Evolutionary conservation across 2,113 vertebrate genomes (phyloP), one percentile per base, ranked within the genome.

Genomic region (Catharus fuscescens): DNA sequence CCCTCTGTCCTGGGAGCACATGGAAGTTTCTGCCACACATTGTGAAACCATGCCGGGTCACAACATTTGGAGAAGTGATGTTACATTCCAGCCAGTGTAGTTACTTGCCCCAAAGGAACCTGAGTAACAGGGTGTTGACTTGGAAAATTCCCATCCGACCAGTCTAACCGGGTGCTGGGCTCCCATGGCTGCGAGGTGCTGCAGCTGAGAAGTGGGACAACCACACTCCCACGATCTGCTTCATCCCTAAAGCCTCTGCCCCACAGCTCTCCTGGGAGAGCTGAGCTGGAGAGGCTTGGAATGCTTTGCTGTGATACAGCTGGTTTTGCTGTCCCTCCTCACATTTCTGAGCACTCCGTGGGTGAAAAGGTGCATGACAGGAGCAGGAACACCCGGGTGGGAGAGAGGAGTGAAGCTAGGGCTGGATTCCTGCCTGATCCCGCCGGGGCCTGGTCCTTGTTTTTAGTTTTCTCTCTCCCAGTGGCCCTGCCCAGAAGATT

Each of bases 331-430:
- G 53, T 6, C 31, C 7, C 14, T 44, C 29, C 32, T 59, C 0
- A 0, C 10, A 1, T 60, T 81, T 54, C 86, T 16, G 44, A 80
- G 70, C 1, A 0, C 26, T 44, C 36, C 0, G 0, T 1, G 2
- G 31, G 36, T 70, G 42, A 44, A 50, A 88, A 67, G 28, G 45
- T 44, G 24, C 0, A 0, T 4, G 21, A 32, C 66, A 64, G 79
- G 36, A 84, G 14, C 54, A 38, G 52, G 47, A 77, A 9, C 40
- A 18, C 7, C 26, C 0, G 0, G 10, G 25, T 72, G 64, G 12
- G 38, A 82, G 54, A 57, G 25, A 80, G 54, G 64, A 88, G 36
- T 0, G 1, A 61, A 83, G 56, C 67, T 32, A 8, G 23, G 18
- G 9, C 40, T 93, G 61, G 25, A 47, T 24, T 65, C 29, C 47